Evolutionary conservation across 2,113 vertebrate genomes (phyloP).

Genomic region (Elephantulus edwardii): DNA sequence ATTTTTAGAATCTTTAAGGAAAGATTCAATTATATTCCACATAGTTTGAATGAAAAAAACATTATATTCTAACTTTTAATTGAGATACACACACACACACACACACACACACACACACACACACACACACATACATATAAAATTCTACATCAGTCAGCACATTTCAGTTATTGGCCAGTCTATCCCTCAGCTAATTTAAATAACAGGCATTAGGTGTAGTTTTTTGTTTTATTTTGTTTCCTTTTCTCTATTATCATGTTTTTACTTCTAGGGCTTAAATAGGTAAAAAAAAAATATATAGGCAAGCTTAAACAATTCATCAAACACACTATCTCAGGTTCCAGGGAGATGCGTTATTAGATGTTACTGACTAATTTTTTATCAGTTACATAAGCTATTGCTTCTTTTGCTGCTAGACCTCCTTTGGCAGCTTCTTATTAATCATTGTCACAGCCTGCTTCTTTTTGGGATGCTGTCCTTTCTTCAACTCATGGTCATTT

Average conservation of each 20-base stretch:
- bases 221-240: background rate
- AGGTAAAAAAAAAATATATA: constrained; percentile 35
- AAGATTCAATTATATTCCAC: background rate
- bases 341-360: background rate
- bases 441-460: constrained; percentile 40
- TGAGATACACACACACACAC: too few species aligned
- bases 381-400: constrained; percentile 44
- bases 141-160: background rate
- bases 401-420: constrained; percentile 56
- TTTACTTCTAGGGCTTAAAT: constrained; percentile 32
- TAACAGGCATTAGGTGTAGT: constrained; percentile 12
- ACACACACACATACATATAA: too few species aligned
- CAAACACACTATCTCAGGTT: background rate
- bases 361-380: constrained; percentile 43
- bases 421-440: constrained; percentile 56
- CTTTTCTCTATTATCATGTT: background rate
- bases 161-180: background rate
- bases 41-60: constrained; percentile 28
- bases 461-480: constrained; percentile 36
- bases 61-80: constrained; percentile 15
- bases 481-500: background rate
- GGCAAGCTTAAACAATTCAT: constrained; percentile 44
- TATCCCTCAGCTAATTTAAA: background rate
- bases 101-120: too few species aligned
- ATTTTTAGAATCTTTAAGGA: constrained; percentile 46